Percentiles rank a stretch among this genome's conserved stretches.
Conservation (phyloP, 2,113 vertebrate species). For the Trematomus loennbergii region DNA sequence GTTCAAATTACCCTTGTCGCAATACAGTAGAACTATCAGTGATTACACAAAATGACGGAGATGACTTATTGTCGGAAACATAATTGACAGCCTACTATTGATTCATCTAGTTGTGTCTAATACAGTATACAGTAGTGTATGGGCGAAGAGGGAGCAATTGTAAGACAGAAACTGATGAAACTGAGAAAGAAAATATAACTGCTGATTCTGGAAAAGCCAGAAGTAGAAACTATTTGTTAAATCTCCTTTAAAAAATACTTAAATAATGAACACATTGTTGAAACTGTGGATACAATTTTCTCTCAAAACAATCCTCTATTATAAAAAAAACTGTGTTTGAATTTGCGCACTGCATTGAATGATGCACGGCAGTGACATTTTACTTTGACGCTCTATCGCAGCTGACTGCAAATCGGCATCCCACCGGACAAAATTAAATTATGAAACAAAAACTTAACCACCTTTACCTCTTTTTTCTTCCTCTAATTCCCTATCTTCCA, state of each 20-base stretch:
- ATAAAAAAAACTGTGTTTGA: too few relatives aligned
- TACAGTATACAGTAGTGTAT: neutral
- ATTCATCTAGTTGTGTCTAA: neutral
- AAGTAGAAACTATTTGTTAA: too few relatives aligned
- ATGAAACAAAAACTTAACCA: conserved; percentile 17
- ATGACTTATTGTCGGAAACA: too few relatives aligned
- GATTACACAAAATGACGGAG: too few relatives aligned
- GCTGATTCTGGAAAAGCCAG: too few relatives aligned
- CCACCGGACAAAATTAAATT: conserved; percentile 43
- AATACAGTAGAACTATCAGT: too few relatives aligned
- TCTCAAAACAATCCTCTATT: neutral
- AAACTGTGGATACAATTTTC: neutral
- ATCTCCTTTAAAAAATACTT: too few relatives aligned
- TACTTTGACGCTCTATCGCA: conserved; percentile 19
- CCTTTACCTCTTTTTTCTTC: conserved; percentile 12
- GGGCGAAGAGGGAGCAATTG: neutral
- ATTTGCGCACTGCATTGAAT: too few relatives aligned
- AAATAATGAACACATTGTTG: too few relatives aligned
- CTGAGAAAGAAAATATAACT: neutral
- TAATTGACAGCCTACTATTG: too few relatives aligned
- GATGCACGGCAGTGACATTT: neutral
- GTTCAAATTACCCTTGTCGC: too few relatives aligned
- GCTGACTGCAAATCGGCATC: conserved; percentile 25
- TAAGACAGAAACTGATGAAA: too few relatives aligned
- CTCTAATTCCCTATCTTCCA: neutral